These are phyloP conservation scores for Cephalotes varians DNA, from an alignment of 2,888 invertebrate genomes.

Conservation along the genomic window DNA sequence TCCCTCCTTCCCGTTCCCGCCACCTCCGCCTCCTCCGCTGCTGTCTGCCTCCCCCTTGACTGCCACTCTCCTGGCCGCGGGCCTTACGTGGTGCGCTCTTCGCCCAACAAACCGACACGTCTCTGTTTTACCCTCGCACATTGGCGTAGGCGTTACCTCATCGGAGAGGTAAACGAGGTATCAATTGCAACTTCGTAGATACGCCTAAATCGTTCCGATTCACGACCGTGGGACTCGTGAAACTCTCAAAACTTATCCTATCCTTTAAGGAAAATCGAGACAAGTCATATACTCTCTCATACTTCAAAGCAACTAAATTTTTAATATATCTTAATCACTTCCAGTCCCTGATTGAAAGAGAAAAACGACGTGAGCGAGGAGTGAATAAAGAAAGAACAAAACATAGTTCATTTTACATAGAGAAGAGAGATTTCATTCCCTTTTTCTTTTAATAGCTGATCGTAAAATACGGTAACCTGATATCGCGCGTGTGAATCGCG, in stretches of 20 bases:
- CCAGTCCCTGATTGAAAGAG: not conserved
- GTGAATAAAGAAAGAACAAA: not conserved
- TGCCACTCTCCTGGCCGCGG: constrained; percentile 60
- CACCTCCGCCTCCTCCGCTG: constrained; percentile 52
- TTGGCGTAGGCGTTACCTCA: constrained; percentile 51
- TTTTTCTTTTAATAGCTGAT: not conserved
- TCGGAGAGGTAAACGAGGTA: constrained; percentile 48
- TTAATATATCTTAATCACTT: constrained; percentile 4
- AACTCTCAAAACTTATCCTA: not conserved
- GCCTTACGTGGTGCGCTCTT: constrained; percentile 60
- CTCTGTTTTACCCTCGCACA: constrained; percentile 51
- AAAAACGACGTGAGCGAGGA: not conserved
- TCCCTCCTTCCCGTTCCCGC: constrained; percentile 43
- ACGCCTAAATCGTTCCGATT: constrained; percentile 14
- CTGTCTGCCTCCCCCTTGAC: constrained; percentile 48
- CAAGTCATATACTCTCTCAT: not conserved
- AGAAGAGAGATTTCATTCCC: not conserved
- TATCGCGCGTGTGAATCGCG: constrained; percentile 9
- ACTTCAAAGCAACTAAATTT: not conserved
- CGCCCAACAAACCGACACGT: constrained; percentile 53
- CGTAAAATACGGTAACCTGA: constrained; percentile 25
- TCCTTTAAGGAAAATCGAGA: not conserved
- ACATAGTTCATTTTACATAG: not conserved
- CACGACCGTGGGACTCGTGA: constrained; percentile 8
- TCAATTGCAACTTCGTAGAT: constrained; percentile 36